Percentiles rank a stretch among this genome's conserved stretches.
Conservation (phyloP, 2,797 vertebrate genomes). For the Coendou prehensilis region DNA sequence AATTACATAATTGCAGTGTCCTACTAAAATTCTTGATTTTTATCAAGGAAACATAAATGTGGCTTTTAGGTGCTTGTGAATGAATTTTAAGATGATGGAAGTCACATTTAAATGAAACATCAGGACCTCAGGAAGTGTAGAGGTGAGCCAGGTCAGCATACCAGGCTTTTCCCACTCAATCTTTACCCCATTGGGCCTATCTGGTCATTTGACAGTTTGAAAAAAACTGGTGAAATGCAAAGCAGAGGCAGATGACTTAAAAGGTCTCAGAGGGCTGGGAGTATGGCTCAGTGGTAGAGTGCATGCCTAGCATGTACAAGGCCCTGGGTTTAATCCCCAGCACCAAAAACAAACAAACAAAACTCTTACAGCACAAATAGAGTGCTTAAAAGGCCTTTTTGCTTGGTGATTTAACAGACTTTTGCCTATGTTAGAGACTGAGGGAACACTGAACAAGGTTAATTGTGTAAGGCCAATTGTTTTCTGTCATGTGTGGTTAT, state of each 20-base stretch:
- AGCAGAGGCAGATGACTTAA: background rate
- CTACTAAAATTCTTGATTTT: constrained; percentile 17
- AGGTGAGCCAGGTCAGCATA: background rate
- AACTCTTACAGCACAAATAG: background rate
- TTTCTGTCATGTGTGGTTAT: background rate
- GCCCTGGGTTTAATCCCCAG: background rate
- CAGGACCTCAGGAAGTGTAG: background rate
- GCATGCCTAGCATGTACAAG: background rate
- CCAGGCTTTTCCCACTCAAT: background rate
- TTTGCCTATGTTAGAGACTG: background rate
- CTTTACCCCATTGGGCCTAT: background rate
- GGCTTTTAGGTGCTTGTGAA: background rate
- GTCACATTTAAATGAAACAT: background rate
- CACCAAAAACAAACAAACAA: background rate
- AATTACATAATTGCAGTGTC: background rate
- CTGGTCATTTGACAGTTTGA: constrained; percentile 21
- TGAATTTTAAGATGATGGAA: constrained; percentile 43
- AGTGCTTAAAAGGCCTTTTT: constrained; percentile 1
- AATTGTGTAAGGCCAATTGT: background rate
- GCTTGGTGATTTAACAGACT: background rate
- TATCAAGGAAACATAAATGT: constrained; percentile 2
- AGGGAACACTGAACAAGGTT: constrained; percentile 16
- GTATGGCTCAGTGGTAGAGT: background rate
- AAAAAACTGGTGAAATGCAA: background rate
- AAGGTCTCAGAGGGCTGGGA: background rate